phyloP scores from a whole-genome alignment of 2,113 vertebrate species.

The Dendrocopos noguchii region DNA sequence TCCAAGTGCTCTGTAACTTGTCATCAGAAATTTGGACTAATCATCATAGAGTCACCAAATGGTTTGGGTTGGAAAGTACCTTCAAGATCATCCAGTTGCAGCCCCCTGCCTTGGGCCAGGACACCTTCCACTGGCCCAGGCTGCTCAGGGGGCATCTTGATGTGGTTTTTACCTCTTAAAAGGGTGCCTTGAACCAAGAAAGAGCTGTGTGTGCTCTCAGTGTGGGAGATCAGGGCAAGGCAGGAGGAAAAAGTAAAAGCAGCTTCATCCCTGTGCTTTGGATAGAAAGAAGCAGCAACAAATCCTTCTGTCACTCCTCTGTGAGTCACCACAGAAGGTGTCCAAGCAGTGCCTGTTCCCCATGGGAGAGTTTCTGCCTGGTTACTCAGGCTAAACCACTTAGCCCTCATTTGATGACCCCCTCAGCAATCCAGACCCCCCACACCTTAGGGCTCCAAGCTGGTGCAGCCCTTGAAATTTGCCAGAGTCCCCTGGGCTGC shows the following conservation, averaged over 20 bases:
- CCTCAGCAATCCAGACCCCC: conserved; percentile 21
- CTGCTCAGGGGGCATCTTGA: background rate
- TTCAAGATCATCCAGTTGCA: too few species aligned
- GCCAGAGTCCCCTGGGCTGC: conserved; percentile 58
- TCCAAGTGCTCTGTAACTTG: background rate
- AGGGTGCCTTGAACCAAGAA: background rate
- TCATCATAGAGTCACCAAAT: too few species aligned
- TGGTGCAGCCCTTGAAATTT: conserved; percentile 38
- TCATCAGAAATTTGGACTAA: background rate
- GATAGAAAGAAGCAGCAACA: background rate
- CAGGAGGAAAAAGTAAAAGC: background rate
- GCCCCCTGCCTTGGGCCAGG: too few species aligned
- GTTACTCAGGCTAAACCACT: conserved; percentile 54
- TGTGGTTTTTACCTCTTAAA: background rate
- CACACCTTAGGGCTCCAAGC: background rate
- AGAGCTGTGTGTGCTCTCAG: background rate
- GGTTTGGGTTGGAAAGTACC: too few species aligned
- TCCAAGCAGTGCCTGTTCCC: background rate
- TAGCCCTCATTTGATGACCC: conserved; percentile 50
- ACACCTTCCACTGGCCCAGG: too few species aligned
- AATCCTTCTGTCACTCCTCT: background rate
- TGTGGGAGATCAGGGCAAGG: background rate
- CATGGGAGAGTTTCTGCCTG: conserved; percentile 20
- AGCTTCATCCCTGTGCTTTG: background rate
- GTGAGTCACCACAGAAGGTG: background rate